Evolutionary conservation across 2,113 vertebrate genomes (phyloP).

Genomic region (Bubo scandiacus): DNA sequence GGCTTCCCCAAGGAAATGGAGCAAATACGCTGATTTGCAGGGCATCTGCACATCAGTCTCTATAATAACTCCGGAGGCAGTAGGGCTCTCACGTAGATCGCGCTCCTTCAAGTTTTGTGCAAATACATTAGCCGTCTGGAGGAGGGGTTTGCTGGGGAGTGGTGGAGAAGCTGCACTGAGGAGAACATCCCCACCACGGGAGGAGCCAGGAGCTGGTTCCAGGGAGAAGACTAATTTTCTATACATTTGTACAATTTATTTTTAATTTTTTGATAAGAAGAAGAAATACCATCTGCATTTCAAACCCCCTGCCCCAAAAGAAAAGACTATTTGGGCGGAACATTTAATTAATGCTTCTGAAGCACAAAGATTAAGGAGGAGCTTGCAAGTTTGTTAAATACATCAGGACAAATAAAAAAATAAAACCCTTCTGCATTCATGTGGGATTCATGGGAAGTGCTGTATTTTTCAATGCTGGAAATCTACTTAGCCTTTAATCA

Average conservation of each 20-base stretch:
- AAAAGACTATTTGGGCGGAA: not conserved
- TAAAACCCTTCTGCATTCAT: not conserved
- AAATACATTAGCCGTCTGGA: not conserved
- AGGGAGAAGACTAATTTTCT: not conserved
- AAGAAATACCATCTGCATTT: not conserved
- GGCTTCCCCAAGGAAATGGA: not conserved
- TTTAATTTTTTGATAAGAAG: not conserved
- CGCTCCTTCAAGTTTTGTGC: not conserved
- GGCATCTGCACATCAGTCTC: not conserved
- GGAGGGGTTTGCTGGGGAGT: not conserved
- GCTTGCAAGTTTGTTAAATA: too few species aligned
- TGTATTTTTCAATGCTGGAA: not conserved
- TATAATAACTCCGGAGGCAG: not conserved
- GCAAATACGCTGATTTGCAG: not conserved
- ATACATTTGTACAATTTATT: rapidly evolving
- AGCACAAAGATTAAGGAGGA: not conserved
- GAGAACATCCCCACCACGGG: not conserved
- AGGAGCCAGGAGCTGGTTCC: not conserved
- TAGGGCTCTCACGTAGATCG: not conserved
- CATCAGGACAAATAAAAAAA: rapidly evolving
- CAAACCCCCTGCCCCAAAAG: not conserved
- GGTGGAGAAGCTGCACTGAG: rapidly evolving
- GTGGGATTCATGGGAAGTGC: rapidly evolving
- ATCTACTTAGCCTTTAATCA: not conserved
- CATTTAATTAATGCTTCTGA: not conserved